Evolutionary conservation across 2,888 invertebrate species (phyloP).

Genomic region (Eupithecia dodoneata): DNA sequence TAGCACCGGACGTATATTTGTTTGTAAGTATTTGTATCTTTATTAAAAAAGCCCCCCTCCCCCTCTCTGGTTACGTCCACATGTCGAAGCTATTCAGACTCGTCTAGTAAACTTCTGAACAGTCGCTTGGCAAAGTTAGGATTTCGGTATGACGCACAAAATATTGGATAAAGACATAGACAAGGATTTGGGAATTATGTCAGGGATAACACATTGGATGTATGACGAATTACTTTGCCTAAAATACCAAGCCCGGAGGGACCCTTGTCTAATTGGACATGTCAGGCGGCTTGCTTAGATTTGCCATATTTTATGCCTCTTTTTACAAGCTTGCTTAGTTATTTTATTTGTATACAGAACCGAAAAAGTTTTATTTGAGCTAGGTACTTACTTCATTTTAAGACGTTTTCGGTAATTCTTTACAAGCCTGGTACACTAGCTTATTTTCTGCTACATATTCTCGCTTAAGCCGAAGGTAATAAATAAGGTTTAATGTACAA

Average conservation of each 20-base stretch:
- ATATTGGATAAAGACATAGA: slow-evolving; percentile 13
- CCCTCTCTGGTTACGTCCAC: not conserved
- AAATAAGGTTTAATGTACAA: too few species aligned
- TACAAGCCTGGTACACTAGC: too few species aligned
- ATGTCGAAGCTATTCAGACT: slow-evolving; percentile 20
- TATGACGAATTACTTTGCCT: slow-evolving; percentile 7
- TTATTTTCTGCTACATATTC: too few species aligned
- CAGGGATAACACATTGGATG: not conserved
- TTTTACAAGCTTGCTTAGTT: not conserved
- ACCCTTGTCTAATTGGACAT: slow-evolving; percentile 5
- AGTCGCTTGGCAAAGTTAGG: slow-evolving; percentile 23
- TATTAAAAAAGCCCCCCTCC: not conserved
- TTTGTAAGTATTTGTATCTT: not conserved
- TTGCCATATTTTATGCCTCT: not conserved
- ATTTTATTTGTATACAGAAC: not conserved
- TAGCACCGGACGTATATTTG: not conserved
- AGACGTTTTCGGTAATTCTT: too few species aligned
- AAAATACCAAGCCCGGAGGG: not conserved
- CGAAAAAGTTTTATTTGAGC: not conserved
- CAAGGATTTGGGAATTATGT: slow-evolving; percentile 14
- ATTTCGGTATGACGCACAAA: slow-evolving; percentile 27
- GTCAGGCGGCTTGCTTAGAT: not conserved
- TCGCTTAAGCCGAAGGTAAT: too few species aligned
- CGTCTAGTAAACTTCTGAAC: slow-evolving; percentile 27
- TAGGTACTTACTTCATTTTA: too few species aligned